Conservation (phyloP, 2,888 invertebrate species). For the Acleris literana region DNA sequence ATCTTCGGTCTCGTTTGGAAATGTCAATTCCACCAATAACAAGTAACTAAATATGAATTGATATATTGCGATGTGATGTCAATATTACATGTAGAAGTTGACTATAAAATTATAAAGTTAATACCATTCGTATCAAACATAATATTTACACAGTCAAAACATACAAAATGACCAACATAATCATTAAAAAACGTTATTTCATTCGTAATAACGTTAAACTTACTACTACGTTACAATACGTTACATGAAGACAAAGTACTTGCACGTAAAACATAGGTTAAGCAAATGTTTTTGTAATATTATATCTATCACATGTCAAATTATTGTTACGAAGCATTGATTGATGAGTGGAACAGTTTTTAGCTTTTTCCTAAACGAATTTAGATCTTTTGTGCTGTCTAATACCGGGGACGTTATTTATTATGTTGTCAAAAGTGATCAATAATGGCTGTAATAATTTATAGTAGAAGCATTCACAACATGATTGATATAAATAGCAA, state of each 20-base stretch:
- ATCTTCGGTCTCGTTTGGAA: too few species aligned
- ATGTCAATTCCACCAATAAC: too few species aligned
- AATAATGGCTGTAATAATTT: conserved; percentile 32
- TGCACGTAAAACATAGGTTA: background rate
- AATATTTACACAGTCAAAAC: too few species aligned
- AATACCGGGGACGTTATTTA: conserved; percentile 35
- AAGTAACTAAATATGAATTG: too few species aligned
- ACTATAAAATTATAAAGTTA: too few species aligned
- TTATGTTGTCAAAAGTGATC: conserved; percentile 36
- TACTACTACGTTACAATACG: background rate
- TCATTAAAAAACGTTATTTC: too few species aligned
- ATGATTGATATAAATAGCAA: conserved; percentile 22
- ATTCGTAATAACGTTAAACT: too few species aligned
- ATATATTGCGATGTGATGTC: too few species aligned
- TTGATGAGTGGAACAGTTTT: conserved; percentile 34
- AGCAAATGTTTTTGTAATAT: conserved; percentile 28
- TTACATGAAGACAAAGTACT: background rate
- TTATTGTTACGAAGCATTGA: conserved; percentile 36
- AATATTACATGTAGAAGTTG: too few species aligned
- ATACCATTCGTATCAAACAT: too few species aligned
- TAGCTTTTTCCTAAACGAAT: conserved; percentile 36
- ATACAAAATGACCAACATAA: too few species aligned
- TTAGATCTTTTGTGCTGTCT: conserved; percentile 34
- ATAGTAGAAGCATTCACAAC: conserved; percentile 30
- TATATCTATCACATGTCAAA: conserved; percentile 35